These are phyloP conservation scores for Cyclura pinguis DNA, from an alignment of 2,797 vertebrate genomes.

Conservation along the genomic window DNA sequence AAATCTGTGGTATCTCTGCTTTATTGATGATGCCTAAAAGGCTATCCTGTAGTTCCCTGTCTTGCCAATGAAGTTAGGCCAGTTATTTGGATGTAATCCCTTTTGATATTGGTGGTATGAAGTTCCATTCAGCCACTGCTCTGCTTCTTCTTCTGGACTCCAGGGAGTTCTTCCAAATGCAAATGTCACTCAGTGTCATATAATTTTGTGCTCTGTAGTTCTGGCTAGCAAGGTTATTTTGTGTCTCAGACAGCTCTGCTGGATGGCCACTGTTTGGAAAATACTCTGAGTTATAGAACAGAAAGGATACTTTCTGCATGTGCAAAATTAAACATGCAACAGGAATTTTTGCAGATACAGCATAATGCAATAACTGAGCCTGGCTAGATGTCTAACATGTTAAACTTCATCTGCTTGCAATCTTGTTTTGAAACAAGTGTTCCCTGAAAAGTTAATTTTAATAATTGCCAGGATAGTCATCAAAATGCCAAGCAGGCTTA, in stretches of 20 bases:
- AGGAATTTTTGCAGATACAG: background rate
- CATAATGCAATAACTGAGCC: background rate
- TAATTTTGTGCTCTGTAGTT: background rate
- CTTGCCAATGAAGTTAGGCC: background rate
- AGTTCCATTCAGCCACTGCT: background rate
- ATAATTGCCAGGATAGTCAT: background rate
- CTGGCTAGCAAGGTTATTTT: background rate
- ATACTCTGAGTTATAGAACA: background rate
- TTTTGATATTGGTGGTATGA: background rate
- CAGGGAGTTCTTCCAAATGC: background rate
- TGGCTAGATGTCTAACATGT: background rate
- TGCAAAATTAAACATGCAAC: background rate
- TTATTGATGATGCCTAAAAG: background rate
- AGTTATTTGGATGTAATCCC: background rate
- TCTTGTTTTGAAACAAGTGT: background rate
- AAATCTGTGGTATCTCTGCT: background rate
- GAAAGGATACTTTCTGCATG: background rate
- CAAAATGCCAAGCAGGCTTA: background rate
- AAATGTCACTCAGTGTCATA: background rate
- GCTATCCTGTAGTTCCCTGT: background rate
- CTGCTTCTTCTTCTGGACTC: background rate
- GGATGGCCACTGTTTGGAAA: background rate
- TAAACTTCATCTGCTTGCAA: background rate
- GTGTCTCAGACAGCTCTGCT: background rate
- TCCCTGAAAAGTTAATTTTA: slow-evolving; percentile 12